These are phyloP conservation scores for Crossoptilon crossoptilon DNA, from an alignment of 2,797 vertebrate species.

Conservation along the genomic window DNA sequence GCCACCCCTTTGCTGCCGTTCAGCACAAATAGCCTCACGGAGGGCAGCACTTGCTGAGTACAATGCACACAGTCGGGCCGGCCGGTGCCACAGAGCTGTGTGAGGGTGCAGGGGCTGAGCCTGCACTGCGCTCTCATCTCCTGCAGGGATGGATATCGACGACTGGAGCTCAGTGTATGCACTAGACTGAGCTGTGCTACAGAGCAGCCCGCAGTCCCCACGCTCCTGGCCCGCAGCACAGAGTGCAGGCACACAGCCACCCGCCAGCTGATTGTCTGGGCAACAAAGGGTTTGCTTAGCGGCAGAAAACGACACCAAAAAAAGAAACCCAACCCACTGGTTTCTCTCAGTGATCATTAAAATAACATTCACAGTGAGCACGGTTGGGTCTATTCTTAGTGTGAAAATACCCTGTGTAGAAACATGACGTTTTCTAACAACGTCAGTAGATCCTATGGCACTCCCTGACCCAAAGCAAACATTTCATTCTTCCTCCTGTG, in stretches of 20 bases:
- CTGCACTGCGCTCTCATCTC: rapidly evolving
- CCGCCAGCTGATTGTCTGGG: not conserved
- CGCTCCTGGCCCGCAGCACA: not conserved
- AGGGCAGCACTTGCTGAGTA: not conserved
- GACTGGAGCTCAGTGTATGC: rapidly evolving
- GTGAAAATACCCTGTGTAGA: not conserved
- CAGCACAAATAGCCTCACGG: not conserved
- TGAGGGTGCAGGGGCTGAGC: rapidly evolving
- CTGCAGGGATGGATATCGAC: rapidly evolving
- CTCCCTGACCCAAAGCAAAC: too few relatives aligned
- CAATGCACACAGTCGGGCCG: rapidly evolving
- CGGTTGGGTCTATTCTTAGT: rapidly evolving
- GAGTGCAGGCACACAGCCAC: rapidly evolving
- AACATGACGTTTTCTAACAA: not conserved
- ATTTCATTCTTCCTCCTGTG: rapidly evolving
- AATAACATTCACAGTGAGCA: rapidly evolving
- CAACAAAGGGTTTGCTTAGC: too few relatives aligned
- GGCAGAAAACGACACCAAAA: not conserved
- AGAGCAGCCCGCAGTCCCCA: rapidly evolving
- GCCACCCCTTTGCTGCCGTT: too few relatives aligned
- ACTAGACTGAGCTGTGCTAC: rapidly evolving
- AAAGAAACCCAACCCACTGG: too few relatives aligned
- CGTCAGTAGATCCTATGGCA: rapidly evolving
- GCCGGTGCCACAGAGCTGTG: not conserved
- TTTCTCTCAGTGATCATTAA: not conserved